Evolutionary conservation across 2,113 vertebrate species (phyloP).

Genomic region (Mellivora capensis): DNA sequence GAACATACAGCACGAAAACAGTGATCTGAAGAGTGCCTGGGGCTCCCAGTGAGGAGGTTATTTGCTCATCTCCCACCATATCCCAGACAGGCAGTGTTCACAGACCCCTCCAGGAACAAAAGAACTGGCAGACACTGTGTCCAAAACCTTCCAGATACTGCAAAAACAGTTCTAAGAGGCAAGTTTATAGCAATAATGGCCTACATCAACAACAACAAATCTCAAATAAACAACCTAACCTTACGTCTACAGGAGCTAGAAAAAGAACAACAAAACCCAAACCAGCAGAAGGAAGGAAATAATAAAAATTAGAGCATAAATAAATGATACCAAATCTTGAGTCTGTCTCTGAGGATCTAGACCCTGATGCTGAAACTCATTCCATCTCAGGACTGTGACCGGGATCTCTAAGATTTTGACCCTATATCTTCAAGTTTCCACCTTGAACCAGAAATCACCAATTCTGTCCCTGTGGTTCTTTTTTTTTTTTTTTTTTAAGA

Average conservation of each 20-base stretch:
- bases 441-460: constrained; percentile 69
- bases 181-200: neutral
- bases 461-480: neutral
- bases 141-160: neutral
- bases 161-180: neutral
- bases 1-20: neutral
- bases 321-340: neutral
- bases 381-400: neutral
- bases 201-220: neutral
- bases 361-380: neutral
- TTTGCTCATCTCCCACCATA: neutral
- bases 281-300: neutral
- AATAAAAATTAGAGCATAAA: neutral
- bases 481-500: neutral
- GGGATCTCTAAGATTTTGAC: constrained; percentile 51
- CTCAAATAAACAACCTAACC: neutral
- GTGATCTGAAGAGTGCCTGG: neutral
- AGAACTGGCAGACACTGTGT: neutral
- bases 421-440: constrained; percentile 58
- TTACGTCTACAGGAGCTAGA: neutral
- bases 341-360: neutral
- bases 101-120: neutral
- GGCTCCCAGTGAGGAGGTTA: neutral
- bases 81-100: neutral
- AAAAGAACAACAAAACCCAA: neutral